Evolutionary conservation across 2,113 vertebrate genomes (phyloP), one percentile per base, ranked within the genome.

Genomic region (Zosterops pallidus): DNA sequence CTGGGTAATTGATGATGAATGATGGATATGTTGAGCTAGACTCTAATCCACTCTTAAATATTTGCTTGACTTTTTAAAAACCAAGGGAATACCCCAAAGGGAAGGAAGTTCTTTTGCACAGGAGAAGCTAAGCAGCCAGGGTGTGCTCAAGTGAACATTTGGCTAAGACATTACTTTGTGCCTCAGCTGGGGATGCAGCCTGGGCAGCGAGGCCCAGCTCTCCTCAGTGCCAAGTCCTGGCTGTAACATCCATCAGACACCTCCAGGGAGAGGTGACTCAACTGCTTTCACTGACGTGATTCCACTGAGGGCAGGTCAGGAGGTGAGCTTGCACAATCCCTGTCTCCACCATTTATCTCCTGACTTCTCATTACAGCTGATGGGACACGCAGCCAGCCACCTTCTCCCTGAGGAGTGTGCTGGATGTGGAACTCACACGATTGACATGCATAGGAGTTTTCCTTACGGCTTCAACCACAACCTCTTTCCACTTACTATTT

Each of bases 41-140:
- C 92, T 90, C 63, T 96, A 96, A 97, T 96, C 93, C 89, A 89
- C 84, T 89, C 90, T 96, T 96, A 96, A 96, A 97, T 97, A 96
- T 96, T 94, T 95, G 83, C 90, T 84, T 88, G 86, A 92, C 92
- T 86, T 96, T 86, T 89, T 83, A 70, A 96, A 96, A 97, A 94
- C 76, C 93, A 91, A 86, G 96, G 94, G 92, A 96, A 96, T 95
- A 96, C 62, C 89, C 89, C 62, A 53, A 96, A 95, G 92, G 86
- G 94, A 92, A 96, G 88, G 92, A 96, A 95, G 94, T 86, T 86
- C 88, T 92, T 95, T 90, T 23, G 35, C 93, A 86, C 23, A 85
- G 75, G 69, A 95, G 95, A 93, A 92, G 89, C 90, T 81, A 50
- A 89, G 90, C 74, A 86, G 86, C 80, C 81, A 86, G 1, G 5